Conservation (phyloP, 2,888 invertebrate species). For the Aproaerema taeniolella region DNA sequence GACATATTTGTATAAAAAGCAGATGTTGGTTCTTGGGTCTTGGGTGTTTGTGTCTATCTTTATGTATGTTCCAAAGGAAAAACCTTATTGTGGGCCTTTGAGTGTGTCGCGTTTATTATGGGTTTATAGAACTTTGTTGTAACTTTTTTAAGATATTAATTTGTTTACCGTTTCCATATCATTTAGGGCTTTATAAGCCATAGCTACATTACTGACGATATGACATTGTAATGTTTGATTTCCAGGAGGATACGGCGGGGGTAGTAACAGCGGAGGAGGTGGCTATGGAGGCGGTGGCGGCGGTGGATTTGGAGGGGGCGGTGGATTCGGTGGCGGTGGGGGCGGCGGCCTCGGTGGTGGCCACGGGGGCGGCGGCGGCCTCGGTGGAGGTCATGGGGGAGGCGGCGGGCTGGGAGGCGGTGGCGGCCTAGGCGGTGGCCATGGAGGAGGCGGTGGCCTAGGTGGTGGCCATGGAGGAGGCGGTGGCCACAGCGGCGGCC, state of each 20-base stretch:
- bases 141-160: background rate
- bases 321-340: conserved; percentile 1
- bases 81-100: too few relatives aligned
- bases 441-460: conserved; percentile 2
- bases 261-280: conserved; percentile 10
- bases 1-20: too few relatives aligned
- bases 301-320: background rate
- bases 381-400: background rate
- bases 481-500: conserved; percentile 13
- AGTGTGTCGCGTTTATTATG: too few relatives aligned
- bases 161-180: too few relatives aligned
- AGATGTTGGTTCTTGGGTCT: too few relatives aligned
- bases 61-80: too few relatives aligned
- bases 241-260: conserved; percentile 11
- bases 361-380: conserved; percentile 8
- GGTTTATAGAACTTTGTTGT: background rate
- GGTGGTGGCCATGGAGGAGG: conserved; percentile 15
- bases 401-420: background rate
- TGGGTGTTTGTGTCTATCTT: too few relatives aligned
- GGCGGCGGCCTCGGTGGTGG: conserved; percentile 4
- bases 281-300: conserved; percentile 10
- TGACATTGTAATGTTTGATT: too few relatives aligned
- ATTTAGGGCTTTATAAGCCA: too few relatives aligned
- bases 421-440: conserved; percentile 8
- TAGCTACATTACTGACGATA: too few relatives aligned